Conservation (phyloP, 2,888 invertebrate species). For the Pristionchus arcanus region DNA sequence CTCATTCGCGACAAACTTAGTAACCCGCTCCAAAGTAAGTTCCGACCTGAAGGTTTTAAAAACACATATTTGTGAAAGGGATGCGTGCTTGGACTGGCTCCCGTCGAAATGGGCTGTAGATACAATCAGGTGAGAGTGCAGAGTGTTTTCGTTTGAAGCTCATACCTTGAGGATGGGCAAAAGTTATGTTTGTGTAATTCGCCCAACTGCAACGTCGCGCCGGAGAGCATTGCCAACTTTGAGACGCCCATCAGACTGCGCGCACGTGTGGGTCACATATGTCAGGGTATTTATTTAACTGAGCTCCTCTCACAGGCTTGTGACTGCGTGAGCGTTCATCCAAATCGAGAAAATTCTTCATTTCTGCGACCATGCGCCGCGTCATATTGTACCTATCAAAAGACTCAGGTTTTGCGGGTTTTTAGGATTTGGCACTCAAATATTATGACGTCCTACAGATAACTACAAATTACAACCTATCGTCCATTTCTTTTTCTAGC, state of each 20-base stretch:
- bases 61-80: neutral
- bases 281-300: neutral
- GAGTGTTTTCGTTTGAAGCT: neutral
- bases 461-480: neutral
- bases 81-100: conserved; percentile 26
- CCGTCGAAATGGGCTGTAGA: conserved; percentile 7
- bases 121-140: neutral
- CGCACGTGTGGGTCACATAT: neutral
- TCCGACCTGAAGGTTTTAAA: too few species aligned
- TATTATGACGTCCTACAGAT: neutral
- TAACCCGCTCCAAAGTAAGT: neutral
- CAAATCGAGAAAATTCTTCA: conserved; percentile 14
- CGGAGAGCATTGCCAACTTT: neutral
- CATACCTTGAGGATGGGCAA: neutral
- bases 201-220: neutral
- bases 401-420: neutral
- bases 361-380: conserved; percentile 38
- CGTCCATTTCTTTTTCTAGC: conserved; percentile 26
- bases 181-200: conserved; percentile 39
- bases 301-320: conserved; percentile 14
- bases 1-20: neutral
- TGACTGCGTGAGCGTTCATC: conserved; percentile 41
- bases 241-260: neutral
- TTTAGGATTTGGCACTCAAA: neutral
- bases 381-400: conserved; percentile 29